Evolutionary conservation across 64 coral and sea anemone species (phyloP).

Genomic region (Hydrozoanthus tunicans): DNA sequence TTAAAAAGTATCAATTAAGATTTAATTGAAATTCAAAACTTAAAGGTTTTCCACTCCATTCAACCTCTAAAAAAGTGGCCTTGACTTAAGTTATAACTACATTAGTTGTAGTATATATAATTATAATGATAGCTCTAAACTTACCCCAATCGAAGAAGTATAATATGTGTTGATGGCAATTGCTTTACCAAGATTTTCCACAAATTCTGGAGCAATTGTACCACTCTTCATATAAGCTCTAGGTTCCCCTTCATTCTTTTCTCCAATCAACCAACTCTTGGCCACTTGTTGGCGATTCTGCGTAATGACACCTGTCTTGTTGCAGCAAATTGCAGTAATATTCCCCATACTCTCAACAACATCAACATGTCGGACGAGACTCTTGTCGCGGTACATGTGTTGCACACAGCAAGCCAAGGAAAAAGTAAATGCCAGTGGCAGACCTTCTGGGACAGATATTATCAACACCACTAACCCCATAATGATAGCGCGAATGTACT

Average conservation of each 20-base stretch:
- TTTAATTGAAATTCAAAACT: too few species aligned
- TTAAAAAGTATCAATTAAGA: too few species aligned
- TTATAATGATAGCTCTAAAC: not conserved
- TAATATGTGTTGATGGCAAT: slow-evolving; percentile 83
- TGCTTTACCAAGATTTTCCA: slow-evolving; percentile 75
- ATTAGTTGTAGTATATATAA: too few species aligned
- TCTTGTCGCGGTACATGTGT: slow-evolving; percentile 81
- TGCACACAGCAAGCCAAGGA: slow-evolving; percentile 79
- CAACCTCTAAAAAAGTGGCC: too few species aligned
- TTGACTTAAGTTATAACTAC: too few species aligned
- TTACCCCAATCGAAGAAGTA: slow-evolving; percentile 50
- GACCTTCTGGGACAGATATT: slow-evolving; percentile 85
- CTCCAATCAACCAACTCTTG: slow-evolving; percentile 71
- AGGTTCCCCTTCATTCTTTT: slow-evolving; percentile 57
- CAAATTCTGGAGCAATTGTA: slow-evolving; percentile 56
- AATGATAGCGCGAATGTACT: slow-evolving; percentile 83
- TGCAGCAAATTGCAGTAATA: slow-evolving; percentile 84
- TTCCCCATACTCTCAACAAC: slow-evolving; percentile 93
- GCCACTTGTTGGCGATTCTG: slow-evolving; percentile 81
- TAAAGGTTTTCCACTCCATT: too few species aligned
- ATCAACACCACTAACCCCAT: slow-evolving; percentile 89
- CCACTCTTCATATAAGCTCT: slow-evolving; percentile 58
- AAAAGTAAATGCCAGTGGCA: slow-evolving; percentile 72
- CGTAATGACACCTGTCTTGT: slow-evolving; percentile 91
- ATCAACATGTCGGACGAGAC: slow-evolving; percentile 78